Evolutionary conservation across 2,113 vertebrate genomes (phyloP).

Genomic region (Andinoacara biseriatus): DNA sequence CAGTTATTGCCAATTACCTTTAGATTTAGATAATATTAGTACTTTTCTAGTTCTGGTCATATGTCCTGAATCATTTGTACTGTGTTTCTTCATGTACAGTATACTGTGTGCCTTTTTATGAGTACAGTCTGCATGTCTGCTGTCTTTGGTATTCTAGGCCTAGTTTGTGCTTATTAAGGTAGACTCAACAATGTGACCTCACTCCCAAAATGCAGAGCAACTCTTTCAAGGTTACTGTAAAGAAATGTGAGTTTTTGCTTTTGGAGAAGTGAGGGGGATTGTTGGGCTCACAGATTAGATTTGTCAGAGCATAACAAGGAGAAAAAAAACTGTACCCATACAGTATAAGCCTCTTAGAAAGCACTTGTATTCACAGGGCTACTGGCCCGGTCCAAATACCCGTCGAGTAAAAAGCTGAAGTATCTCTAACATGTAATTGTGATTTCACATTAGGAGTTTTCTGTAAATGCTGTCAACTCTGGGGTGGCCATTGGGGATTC

Average conservation of each 20-base stretch:
- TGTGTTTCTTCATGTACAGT: slow-evolving; percentile 73
- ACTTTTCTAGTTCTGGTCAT: slow-evolving; percentile 59
- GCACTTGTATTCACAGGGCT: background rate
- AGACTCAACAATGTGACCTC: slow-evolving; percentile 64
- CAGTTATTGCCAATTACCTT: slow-evolving; percentile 54
- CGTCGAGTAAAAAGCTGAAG: background rate
- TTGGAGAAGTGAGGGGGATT: background rate
- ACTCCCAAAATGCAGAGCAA: slow-evolving; percentile 50
- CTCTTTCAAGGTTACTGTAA: slow-evolving; percentile 27
- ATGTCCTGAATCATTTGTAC: slow-evolving; percentile 63
- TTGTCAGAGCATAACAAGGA: slow-evolving; percentile 18
- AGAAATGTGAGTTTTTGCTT: slow-evolving; percentile 30
- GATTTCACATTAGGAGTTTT: slow-evolving; percentile 29
- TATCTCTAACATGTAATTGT: slow-evolving; percentile 10
- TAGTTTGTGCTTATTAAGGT: slow-evolving; percentile 68
- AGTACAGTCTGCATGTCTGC: slow-evolving; percentile 74
- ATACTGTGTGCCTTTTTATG: slow-evolving; percentile 74
- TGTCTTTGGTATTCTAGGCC: slow-evolving; percentile 69
- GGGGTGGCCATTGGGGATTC: background rate
- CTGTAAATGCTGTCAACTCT: slow-evolving; percentile 27
- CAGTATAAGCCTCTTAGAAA: slow-evolving; percentile 1
- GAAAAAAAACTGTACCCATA: background rate
- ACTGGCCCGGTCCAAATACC: slow-evolving; percentile 12
- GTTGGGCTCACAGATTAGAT: slow-evolving; percentile 15
- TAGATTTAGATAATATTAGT: slow-evolving; percentile 59